Base-by-base conservation (phyloP, 2,888 invertebrate genomes). In the Carcina quercana region DNA sequence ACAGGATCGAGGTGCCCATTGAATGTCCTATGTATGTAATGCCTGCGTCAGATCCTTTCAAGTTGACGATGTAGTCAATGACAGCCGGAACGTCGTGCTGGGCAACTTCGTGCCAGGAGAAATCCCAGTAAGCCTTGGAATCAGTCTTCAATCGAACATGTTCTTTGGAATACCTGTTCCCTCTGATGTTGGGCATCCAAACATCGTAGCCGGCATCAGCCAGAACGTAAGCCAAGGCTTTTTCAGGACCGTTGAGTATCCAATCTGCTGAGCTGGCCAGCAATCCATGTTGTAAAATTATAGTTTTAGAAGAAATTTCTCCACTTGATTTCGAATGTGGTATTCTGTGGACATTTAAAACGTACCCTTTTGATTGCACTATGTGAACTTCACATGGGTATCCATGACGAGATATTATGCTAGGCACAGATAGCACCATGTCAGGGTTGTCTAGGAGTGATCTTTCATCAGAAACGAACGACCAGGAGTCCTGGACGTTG, bases 51-150 rank as follows among this genome's bases (percentile, higher is more conserved):
- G 44, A 30, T n/a, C 68, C 70, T 51, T 79, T 82, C 0, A 57
- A 30, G 6, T 60, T 53, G 12, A 62, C 42, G 8, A 85, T 75
- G 35, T 92, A 89, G 55, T 96, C 90, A 30, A 97, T 87, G 47
- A 88, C 87, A 0, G 94, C 91, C 1, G 97, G 96, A n/a, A 97
- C 57, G 71, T 98, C 98, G 57, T 91, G 88, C 3, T 87, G 47
- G 0, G 93, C 96, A 78, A 96, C 93, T 67, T 98, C 95, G 48
- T 97, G 92, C 90, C 93, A 97, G 43, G 94, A 95, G 39, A 85
- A 85, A 43, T 83, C 76, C 93, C 93, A 93, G 66, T 89, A 94
- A 14, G 86, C 66, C 28, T 86, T 71, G n/a, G 88, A 85, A 15
- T 85, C 71, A 0, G 79, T 70, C 32, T 85, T 79, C 14, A 87